Percentiles rank a stretch among this genome's conserved stretches.
Conservation (phyloP, 2,888 invertebrate genomes). For the Rhaphigaster nebulosa region DNA sequence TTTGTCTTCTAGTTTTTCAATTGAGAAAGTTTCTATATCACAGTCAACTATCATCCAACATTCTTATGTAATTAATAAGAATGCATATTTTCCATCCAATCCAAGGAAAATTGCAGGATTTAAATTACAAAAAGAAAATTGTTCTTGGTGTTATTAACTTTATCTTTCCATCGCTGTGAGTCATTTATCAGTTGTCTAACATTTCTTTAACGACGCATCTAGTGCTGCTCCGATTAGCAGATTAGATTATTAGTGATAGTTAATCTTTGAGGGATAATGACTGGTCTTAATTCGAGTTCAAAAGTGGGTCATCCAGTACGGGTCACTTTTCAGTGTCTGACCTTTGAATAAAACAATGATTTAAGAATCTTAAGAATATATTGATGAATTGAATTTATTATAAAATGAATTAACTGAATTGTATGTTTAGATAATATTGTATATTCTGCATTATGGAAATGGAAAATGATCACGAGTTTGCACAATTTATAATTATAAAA, state of each 20-base stretch:
- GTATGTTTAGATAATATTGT: background rate
- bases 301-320: background rate
- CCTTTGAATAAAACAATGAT: background rate
- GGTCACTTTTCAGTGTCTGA: background rate
- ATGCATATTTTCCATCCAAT: no score
- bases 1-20: no score
- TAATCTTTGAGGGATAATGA: background rate
- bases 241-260: background rate
- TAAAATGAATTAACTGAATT: no score
- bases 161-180: background rate
- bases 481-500: no score
- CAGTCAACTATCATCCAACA: no score
- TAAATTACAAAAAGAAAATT: background rate
- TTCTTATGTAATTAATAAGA: no score
- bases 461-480: no score
- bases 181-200: background rate
- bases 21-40: no score
- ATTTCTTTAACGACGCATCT: background rate
- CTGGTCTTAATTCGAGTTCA: background rate
- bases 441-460: background rate
- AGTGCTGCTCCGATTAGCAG: background rate
- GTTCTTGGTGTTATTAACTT: background rate
- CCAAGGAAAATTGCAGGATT: background rate
- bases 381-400: no score
- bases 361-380: background rate